These are phyloP conservation scores for Lamprologus speciosus DNA, from an alignment of 2,113 vertebrate species.

Conservation along the genomic window DNA sequence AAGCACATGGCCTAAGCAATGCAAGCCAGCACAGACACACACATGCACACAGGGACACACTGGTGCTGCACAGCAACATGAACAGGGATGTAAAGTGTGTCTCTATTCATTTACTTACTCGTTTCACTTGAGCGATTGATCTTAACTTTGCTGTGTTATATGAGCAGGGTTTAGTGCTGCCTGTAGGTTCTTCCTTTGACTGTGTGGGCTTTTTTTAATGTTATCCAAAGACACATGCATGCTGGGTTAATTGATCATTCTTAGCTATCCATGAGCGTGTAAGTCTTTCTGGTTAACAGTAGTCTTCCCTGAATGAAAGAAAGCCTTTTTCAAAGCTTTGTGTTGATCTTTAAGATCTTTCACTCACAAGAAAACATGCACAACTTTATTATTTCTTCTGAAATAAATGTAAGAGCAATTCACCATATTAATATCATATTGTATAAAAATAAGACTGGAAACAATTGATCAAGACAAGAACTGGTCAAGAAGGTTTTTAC, in stretches of 20 bases:
- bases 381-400: neutral
- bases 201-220: neutral
- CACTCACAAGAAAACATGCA: neutral
- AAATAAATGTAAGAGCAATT: neutral
- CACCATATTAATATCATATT: neutral
- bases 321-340: neutral
- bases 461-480: neutral
- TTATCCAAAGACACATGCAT: neutral
- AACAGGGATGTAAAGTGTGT: neutral
- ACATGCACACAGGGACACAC: neutral
- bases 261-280: neutral
- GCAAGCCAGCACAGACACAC: neutral
- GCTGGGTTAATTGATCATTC: neutral
- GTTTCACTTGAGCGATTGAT: fast-evolving
- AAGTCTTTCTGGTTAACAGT: neutral
- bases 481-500: neutral
- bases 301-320: neutral
- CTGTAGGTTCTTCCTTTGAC: neutral
- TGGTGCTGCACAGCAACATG: neutral
- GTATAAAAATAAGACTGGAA: neutral
- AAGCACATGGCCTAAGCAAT: conserved; percentile 18
- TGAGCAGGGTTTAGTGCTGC: neutral
- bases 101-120: neutral
- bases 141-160: neutral
- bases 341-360: neutral